Evolutionary conservation across 2,888 invertebrate genomes (phyloP).

Genomic region (Orchesellides sinensis): DNA sequence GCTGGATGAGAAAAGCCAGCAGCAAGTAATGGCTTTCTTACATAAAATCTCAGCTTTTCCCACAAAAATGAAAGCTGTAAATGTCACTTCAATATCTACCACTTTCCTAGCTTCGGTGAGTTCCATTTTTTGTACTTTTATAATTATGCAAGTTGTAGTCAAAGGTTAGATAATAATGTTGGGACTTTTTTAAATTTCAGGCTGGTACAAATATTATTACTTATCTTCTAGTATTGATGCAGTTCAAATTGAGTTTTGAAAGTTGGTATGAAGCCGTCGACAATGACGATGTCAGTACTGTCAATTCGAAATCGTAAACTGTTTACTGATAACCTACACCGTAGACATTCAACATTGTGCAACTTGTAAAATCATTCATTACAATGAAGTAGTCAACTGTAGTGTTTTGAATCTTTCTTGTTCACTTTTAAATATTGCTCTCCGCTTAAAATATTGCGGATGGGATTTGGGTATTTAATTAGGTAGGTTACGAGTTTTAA

Average conservation of each 20-base stretch:
- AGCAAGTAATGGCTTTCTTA: constrained; percentile 65
- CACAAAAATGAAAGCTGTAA: constrained; percentile 69
- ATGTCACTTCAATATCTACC: constrained; percentile 68
- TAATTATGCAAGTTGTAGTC: no score
- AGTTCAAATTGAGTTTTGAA: constrained; percentile 72
- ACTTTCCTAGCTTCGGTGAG: constrained; percentile 72
- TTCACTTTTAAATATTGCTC: no score
- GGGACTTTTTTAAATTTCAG: constrained; percentile 16
- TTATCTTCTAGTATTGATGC: constrained; percentile 71
- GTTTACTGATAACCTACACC: no score
- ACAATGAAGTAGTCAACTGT: no score
- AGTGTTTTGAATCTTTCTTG: no score
- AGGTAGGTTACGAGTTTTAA: no score
- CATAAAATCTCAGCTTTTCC: constrained; percentile 71
- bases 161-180: no score
- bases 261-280: constrained; percentile 20
- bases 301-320: no score
- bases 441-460: no score
- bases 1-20: constrained; percentile 67
- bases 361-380: no score
- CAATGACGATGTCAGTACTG: constrained; percentile 3
- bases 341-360: no score
- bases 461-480: no score
- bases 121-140: constrained; percentile 4
- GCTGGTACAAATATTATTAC: constrained; percentile 71